Evolutionary conservation across 2,113 vertebrate genomes (phyloP), one percentile per base, ranked within the genome.

Genomic region (Myotis brandtii): DNA sequence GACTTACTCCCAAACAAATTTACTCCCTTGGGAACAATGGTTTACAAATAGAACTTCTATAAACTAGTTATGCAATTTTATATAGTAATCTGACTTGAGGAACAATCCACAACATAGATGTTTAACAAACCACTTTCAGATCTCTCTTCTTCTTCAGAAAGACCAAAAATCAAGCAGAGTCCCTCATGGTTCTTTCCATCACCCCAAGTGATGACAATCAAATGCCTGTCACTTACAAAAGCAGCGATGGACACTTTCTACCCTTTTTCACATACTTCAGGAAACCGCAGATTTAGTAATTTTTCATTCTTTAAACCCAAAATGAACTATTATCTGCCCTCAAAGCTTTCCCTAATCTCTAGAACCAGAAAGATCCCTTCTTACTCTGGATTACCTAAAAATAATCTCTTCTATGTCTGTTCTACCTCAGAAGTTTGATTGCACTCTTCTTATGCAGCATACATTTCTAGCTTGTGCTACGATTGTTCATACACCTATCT

Each of bases 31-130:
- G 89, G 56, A 83, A 89, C 27, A 62, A 40, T 34, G 37, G 17
- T 69, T 89, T 94, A 81, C 69, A 94, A 89, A 83, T 12, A 94
- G 32, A 97, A 95, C 30, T 79, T 95, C 30, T 52, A 93, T 23
- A 89, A 96, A 89, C 50, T 75, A 75, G 91, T 59, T 23, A 40
- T 34, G 21, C 23, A 87, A 79, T 91, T 72, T 85, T 81, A 77
- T 54, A 77, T 77, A 75, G 40, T 82, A 94, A 89, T 62, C 27
- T 67, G 73, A 94, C 64, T 83, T 87, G 69, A 62, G n/a, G 59
- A 88, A 72, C 54, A 88, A 90, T 88, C 21, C 50, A 86, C 56
- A 82, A 7, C 18, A 77, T 1, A 92, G 54, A 85, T 69, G 20
- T 81, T 82, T 93, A 87, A 82, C 62, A 90, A 73, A 69, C 30